These are phyloP conservation scores for Pituophis catenifer DNA, from an alignment of 2,113 vertebrate genomes.

Conservation along the genomic window DNA sequence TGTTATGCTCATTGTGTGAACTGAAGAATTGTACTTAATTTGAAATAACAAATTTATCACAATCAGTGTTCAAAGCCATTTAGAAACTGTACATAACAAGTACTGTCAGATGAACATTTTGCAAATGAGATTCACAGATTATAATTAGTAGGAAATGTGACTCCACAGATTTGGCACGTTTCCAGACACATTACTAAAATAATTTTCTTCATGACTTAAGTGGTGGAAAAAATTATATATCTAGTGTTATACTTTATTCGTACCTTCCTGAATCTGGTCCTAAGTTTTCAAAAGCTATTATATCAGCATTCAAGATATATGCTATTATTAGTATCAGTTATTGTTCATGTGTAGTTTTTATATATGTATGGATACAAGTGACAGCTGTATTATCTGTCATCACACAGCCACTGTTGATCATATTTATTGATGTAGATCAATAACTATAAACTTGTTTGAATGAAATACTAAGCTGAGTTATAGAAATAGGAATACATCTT, in stretches of 20 bases:
- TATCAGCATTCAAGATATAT: background rate
- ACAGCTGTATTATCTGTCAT: background rate
- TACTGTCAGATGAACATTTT: conserved; percentile 26
- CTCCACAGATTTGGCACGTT: background rate
- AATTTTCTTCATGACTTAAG: conserved; percentile 5
- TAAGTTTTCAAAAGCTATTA: background rate
- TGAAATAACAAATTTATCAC: conserved; percentile 45
- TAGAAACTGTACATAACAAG: conserved; percentile 14
- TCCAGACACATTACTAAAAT: conserved; percentile 26
- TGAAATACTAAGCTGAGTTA: background rate
- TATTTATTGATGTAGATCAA: background rate
- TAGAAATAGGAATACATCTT: background rate
- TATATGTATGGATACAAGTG: background rate
- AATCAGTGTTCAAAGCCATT: conserved; percentile 31
- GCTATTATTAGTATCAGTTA: background rate
- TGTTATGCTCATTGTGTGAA: conserved; percentile 13
- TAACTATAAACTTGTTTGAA: background rate
- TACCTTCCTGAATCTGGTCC: background rate
- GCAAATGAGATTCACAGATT: background rate
- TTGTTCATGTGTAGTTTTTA: background rate
- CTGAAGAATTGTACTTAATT: conserved; percentile 30
- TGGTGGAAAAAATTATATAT: conserved; percentile 5
- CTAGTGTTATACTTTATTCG: background rate
- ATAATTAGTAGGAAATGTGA: background rate
- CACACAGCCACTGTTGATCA: background rate